phyloP scores from a whole-genome alignment of 2,797 vertebrate species.

The Anabacerthia variegaticeps region DNA sequence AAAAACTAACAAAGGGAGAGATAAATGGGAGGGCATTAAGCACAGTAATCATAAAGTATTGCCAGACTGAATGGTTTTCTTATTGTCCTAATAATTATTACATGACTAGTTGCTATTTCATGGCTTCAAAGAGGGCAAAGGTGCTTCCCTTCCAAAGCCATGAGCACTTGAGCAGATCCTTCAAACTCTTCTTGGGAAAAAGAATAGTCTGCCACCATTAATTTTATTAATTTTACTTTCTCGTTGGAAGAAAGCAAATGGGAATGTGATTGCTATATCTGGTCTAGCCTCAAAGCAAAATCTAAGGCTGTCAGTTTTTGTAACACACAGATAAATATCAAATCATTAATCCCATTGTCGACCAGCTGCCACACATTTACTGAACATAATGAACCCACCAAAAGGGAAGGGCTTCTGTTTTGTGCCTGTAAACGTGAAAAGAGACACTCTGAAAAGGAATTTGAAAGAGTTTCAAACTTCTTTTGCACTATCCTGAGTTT shows the following conservation, averaged over 20 bases:
- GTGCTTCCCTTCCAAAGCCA: not conserved
- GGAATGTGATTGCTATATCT: not conserved
- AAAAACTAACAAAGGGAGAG: conserved; percentile 32
- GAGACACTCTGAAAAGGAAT: not conserved
- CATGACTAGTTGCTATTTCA: not conserved
- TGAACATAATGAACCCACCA: not conserved
- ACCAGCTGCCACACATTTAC: conserved; percentile 41
- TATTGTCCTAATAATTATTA: conserved; percentile 34
- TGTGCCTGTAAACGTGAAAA: not conserved
- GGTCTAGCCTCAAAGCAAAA: conserved; percentile 15
- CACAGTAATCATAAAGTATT: conserved; percentile 14
- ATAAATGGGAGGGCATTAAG: conserved; percentile 42
- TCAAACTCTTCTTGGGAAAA: not conserved
- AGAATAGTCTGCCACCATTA: not conserved
- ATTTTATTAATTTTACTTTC: not conserved
- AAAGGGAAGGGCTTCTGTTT: not conserved
- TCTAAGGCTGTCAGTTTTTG: not conserved
- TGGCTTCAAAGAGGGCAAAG: not conserved
- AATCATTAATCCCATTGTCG: conserved; percentile 13
- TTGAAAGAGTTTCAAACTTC: not conserved
- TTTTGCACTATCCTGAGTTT: not conserved
- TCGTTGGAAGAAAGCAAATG: not conserved
- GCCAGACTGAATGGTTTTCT: conserved; percentile 5
- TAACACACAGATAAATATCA: conserved; percentile 21
- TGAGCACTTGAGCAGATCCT: not conserved